A percentile compares a stretch with the other conserved stretches of the same genome.
Evolutionary conservation across 2,888 invertebrate genomes (phyloP).

Genomic region (Nephrotoma guestfalica): DNA sequence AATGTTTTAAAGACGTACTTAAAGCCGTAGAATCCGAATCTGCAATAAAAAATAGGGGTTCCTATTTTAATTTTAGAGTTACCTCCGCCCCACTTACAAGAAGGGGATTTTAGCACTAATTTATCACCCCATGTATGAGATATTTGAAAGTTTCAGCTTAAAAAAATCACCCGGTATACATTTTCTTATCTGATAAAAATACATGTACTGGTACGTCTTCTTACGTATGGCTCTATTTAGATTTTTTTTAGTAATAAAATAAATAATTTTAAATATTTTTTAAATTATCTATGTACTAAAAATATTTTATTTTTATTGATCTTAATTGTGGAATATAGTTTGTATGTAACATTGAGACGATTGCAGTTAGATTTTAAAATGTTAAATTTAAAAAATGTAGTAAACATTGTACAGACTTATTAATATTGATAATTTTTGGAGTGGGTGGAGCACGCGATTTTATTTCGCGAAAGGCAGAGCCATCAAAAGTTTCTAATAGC

Average conservation of each 20-base stretch:
- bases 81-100: no score
- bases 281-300: background rate
- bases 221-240: background rate
- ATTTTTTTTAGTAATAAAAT: background rate
- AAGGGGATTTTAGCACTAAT: no score
- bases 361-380: background rate
- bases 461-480: no score
- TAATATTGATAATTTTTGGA: background rate
- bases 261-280: background rate
- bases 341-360: background rate
- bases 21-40: no score
- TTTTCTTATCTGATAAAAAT: background rate
- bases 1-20: no score
- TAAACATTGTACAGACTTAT: background rate
- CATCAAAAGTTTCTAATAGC: no score
- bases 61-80: no score
- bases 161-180: no score
- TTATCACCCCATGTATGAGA: no score
- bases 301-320: background rate
- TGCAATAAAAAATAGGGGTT: no score
- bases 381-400: background rate
- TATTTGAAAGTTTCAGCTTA: no score
- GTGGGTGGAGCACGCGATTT: background rate
- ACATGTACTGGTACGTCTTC: background rate
- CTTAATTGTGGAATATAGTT: background rate